A percentile compares a stretch with the other conserved stretches of the same genome.
Conservation (phyloP, 2,888 invertebrate species). For the Leptopilina drosophilae region DNA sequence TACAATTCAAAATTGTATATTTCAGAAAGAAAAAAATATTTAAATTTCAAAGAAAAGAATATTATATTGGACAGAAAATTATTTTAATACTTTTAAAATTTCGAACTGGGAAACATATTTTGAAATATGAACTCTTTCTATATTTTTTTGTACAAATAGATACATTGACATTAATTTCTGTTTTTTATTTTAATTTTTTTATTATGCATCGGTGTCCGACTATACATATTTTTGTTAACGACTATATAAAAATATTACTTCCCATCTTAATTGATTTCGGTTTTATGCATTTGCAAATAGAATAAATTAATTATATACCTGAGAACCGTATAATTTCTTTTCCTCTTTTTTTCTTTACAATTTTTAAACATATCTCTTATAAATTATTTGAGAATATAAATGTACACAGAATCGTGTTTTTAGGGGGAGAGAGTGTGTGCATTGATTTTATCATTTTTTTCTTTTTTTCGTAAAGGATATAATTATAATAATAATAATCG, state of each 20-base stretch:
- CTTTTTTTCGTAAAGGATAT: conserved; percentile 40
- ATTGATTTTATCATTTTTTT: neutral
- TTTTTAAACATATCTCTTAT: conserved; percentile 14
- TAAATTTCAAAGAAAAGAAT: too few species aligned
- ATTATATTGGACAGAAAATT: too few species aligned
- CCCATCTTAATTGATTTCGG: conserved; percentile 38
- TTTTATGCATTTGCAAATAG: conserved; percentile 3
- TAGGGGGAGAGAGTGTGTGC: neutral
- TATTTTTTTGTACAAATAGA: conserved; percentile 25
- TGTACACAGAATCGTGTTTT: conserved; percentile 7
- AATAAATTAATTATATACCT: conserved; percentile 32
- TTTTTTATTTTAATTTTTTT: neutral
- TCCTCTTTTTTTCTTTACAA: neutral
- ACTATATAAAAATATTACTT: conserved; percentile 56
- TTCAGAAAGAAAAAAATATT: too few species aligned
- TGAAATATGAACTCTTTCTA: neutral
- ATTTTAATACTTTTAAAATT: conserved; percentile 3
- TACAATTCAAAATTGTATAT: too few species aligned
- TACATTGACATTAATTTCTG: conserved; percentile 11
- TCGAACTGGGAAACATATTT: conserved; percentile 13
- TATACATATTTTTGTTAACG: conserved; percentile 1
- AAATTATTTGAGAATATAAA: neutral
- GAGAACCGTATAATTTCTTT: conserved; percentile 1
- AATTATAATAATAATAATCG: conserved; percentile 3
- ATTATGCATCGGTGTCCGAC: conserved; percentile 34